Evolutionary conservation across 2,797 vertebrate species (phyloP).

Genomic region (Cossypha niveicapilla): DNA sequence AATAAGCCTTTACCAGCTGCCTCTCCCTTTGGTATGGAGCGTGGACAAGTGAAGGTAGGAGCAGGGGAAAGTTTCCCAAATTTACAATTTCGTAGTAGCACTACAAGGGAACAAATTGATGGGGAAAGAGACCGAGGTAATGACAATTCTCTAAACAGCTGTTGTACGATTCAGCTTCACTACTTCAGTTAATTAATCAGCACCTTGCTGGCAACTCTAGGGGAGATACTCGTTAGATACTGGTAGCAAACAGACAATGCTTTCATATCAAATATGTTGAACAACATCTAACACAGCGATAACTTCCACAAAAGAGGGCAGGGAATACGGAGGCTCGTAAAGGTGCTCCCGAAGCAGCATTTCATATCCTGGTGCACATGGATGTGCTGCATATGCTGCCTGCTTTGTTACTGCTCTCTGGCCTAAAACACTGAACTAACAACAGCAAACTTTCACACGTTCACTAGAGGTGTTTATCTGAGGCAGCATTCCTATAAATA

Average conservation of each 20-base stretch:
- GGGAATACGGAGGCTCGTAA: conserved; percentile 20
- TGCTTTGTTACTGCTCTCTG: conserved; percentile 34
- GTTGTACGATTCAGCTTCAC: conserved; percentile 79
- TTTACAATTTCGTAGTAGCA: conserved; percentile 53
- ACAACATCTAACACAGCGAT: conserved; percentile 66
- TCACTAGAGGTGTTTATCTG: neutral
- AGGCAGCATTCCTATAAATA: neutral
- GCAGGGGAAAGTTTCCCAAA: neutral
- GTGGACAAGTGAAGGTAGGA: conserved; percentile 37
- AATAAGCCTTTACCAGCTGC: neutral
- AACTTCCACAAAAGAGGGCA: conserved; percentile 66
- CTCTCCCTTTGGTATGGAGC: neutral
- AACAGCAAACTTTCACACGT: neutral
- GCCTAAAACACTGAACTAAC: neutral
- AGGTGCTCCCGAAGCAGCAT: conserved; percentile 1
- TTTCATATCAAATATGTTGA: conserved; percentile 80
- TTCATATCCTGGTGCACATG: conserved; percentile 16
- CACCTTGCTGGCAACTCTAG: conserved; percentile 81
- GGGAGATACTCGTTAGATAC: conserved; percentile 80
- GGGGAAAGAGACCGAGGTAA: conserved; percentile 77
- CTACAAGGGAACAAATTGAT: conserved; percentile 71
- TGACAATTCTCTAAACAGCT: conserved; percentile 81
- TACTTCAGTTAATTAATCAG: conserved; percentile 86
- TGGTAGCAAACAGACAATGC: conserved; percentile 77
- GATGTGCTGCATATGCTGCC: neutral